These are phyloP conservation scores for Papilio helenus DNA, from an alignment of 1,140 invertebrate genomes.

Conservation along the genomic window DNA sequence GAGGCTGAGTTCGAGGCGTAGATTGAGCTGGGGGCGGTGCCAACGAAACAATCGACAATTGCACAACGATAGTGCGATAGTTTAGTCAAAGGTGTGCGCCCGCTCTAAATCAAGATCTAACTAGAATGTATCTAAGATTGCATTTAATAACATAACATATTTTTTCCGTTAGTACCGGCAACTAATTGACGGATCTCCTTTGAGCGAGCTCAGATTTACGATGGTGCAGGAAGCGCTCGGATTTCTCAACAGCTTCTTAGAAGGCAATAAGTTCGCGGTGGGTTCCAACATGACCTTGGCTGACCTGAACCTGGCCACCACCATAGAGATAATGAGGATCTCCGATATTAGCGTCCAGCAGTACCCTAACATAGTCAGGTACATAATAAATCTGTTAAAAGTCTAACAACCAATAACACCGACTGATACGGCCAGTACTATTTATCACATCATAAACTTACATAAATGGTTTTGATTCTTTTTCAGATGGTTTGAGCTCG, in stretches of 20 bases:
- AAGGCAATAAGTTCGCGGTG: slow-evolving; percentile 84
- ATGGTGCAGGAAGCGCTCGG: slow-evolving; percentile 84
- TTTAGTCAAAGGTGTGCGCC: too few relatives aligned
- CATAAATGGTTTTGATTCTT: too few relatives aligned
- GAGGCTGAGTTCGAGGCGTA: slow-evolving; percentile 66
- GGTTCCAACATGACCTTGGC: slow-evolving; percentile 88
- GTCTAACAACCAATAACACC: too few relatives aligned
- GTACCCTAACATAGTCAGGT: slow-evolving; percentile 84
- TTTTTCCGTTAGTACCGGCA: neutral
- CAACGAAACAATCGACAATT: too few relatives aligned
- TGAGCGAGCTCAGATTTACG: slow-evolving; percentile 42
- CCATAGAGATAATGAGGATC: slow-evolving; percentile 85
- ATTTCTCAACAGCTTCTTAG: slow-evolving; percentile 86
- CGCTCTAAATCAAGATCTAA: neutral
- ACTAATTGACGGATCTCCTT: slow-evolving; percentile 74
- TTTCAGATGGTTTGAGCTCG: slow-evolving; percentile 46
- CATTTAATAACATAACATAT: slow-evolving; percentile 43
- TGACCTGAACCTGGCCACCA: slow-evolving; percentile 84
- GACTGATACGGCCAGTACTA: too few relatives aligned
- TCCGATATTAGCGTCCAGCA: slow-evolving; percentile 84
- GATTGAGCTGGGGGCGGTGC: slow-evolving; percentile 59
- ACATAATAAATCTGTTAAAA: neutral
- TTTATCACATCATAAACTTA: too few relatives aligned
- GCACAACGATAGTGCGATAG: too few relatives aligned
- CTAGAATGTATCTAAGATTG: too few relatives aligned